Evolutionary conservation across 2,113 vertebrate species (phyloP), one percentile per base, ranked within the genome.

Genomic region (Istiophorus platypterus): DNA sequence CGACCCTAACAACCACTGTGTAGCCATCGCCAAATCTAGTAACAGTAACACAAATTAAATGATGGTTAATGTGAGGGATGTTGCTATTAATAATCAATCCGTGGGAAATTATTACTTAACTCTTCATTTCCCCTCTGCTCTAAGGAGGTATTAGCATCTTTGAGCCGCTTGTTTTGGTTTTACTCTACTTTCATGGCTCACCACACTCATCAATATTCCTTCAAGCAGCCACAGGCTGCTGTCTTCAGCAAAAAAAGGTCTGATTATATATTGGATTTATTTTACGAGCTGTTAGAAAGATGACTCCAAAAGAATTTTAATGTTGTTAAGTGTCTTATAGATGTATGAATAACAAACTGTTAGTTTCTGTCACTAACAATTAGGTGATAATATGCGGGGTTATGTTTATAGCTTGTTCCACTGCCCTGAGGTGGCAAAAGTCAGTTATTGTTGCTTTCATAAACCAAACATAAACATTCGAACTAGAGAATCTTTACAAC

Each of bases 11-110:
- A 0, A 97, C 94, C 78, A 99, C 96, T 0, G 97, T 99, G 88
- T 99, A 99, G 31, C 98, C 98, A 6, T 99, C 98, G 24, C 98
- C 98, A 82, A 99, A 99, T 80, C 98, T 99, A 75, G n/a, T n/a
- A n/a, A n/a, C n/a, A n/a, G n/a, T n/a, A n/a, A n/a, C n/a, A n/a
- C n/a, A n/a, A n/a, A n/a, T n/a, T n/a, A n/a, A n/a, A n/a, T n/a
- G n/a, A n/a, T n/a, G n/a, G n/a, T n/a, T n/a, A n/a, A n/a, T n/a
- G n/a, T n/a, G n/a, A n/a, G n/a, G n/a, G n/a, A n/a, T n/a, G n/a
- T n/a, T n/a, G n/a, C n/a, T n/a, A n/a, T n/a, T n/a, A n/a, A n/a
- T n/a, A n/a, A n/a, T n/a, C n/a, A n/a, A n/a, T n/a, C n/a, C n/a
- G n/a, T n/a, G n/a, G n/a, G n/a, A n/a, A n/a, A n/a, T n/a, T n/a